A percentile compares a stretch with the other conserved stretches of the same genome.
Evolutionary conservation across 2,888 invertebrate genomes (phyloP).

Genomic region (Rhagonycha lutea): DNA sequence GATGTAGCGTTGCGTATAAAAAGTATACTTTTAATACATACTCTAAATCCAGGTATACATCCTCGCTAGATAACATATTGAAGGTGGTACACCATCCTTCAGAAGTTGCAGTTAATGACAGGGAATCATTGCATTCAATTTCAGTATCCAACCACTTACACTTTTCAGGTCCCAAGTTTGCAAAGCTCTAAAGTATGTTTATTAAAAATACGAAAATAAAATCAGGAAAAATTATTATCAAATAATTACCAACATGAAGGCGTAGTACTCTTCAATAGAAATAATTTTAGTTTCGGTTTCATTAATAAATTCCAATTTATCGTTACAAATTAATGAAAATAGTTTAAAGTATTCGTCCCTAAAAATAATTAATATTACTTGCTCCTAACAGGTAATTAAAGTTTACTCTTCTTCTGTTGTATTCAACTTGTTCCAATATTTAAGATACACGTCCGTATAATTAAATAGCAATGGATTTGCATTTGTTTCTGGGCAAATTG

Average conservation of each 20-base stretch:
- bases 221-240: background rate
- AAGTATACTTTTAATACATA: background rate
- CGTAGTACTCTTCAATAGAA: background rate
- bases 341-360: background rate
- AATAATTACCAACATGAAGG: background rate
- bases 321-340: background rate
- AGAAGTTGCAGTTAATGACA: background rate
- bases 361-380: background rate
- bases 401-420: conserved; percentile 2
- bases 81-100: conserved; percentile 5
- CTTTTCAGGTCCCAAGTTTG: background rate
- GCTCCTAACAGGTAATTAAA: background rate
- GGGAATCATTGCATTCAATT: background rate
- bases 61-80: conserved; percentile 3
- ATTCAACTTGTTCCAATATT: background rate
- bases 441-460: conserved; percentile 3
- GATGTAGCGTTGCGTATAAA: background rate
- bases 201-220: background rate
- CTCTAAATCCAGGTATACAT: background rate
- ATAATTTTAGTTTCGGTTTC: background rate
- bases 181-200: background rate
- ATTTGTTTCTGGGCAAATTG: conserved; percentile 45
- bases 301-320: background rate
- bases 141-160: background rate
- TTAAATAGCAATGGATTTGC: conserved; percentile 2